Percentiles rank a stretch among this genome's conserved stretches.
Evolutionary conservation across 2,113 vertebrate genomes (phyloP).

Genomic region (Xiphorhynchus elegans): DNA sequence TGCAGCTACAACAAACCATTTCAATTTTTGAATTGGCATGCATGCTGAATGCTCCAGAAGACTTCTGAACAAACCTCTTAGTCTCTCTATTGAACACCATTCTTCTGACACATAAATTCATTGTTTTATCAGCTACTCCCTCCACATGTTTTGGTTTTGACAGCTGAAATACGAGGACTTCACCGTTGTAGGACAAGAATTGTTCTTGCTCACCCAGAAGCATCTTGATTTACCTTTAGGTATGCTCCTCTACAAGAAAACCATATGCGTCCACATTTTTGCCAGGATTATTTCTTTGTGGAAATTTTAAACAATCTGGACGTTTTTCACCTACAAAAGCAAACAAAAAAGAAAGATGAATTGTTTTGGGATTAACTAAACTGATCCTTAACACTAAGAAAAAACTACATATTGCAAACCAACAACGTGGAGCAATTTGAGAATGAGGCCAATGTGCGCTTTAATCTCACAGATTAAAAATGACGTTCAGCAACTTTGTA

Average conservation of each 20-base stretch:
- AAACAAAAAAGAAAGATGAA: neutral
- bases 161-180: slow-evolving; percentile 81
- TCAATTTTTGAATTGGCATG: slow-evolving; percentile 54
- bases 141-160: slow-evolving; percentile 20
- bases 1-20: slow-evolving; percentile 76
- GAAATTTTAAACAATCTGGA: neutral
- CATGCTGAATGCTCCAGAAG: slow-evolving; percentile 66
- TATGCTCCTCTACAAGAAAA: neutral
- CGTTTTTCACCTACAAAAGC: slow-evolving; percentile 39
- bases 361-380: neutral
- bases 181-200: slow-evolving; percentile 79
- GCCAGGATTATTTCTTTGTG: neutral
- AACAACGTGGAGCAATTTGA: neutral
- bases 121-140: neutral
- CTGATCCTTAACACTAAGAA: neutral
- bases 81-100: slow-evolving; percentile 74
- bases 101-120: slow-evolving; percentile 71
- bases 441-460: rapidly evolving
- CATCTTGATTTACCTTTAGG: slow-evolving; percentile 27
- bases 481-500: neutral
- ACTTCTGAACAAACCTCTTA: slow-evolving; percentile 75
- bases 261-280: neutral
- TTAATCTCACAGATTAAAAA: neutral
- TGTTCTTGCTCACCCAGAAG: slow-evolving; percentile 39
- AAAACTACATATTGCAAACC: rapidly evolving